Evolutionary conservation across 2,888 invertebrate genomes (phyloP).

Genomic region (Drosophila hamatofila): DNA sequence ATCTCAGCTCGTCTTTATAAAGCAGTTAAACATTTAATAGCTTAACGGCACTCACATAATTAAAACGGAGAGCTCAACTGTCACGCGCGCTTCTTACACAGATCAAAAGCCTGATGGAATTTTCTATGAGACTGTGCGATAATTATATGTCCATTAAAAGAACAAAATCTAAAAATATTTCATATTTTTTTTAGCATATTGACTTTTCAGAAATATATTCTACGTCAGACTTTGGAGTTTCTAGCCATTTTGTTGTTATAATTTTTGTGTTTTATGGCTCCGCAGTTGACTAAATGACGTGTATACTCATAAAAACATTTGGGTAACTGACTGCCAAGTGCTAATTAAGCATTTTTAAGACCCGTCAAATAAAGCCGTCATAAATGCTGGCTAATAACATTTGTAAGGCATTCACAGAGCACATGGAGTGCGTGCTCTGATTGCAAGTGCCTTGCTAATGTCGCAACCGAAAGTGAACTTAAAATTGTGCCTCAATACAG

Average conservation of each 20-base stretch:
- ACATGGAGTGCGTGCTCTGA: constrained; percentile 49
- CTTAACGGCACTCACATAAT: constrained; percentile 7
- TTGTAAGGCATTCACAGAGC: constrained; percentile 29
- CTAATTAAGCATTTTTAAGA: constrained; percentile 73
- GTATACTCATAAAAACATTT: constrained; percentile 30
- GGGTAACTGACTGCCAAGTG: constrained; percentile 50
- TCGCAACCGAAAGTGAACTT: constrained; percentile 12
- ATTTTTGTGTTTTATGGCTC: neutral
- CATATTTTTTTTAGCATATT: neutral
- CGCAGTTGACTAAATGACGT: neutral
- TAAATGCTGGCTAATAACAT: constrained; percentile 45
- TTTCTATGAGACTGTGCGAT: neutral
- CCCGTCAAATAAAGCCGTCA: constrained; percentile 57
- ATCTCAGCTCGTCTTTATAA: constrained; percentile 8
- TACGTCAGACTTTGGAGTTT: neutral
- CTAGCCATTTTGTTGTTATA: neutral
- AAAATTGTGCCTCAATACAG: constrained; percentile 8
- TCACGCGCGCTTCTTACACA: neutral
- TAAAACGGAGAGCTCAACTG: constrained; percentile 12
- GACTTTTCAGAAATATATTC: neutral
- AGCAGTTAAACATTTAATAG: constrained; percentile 29
- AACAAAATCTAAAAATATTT: neutral
- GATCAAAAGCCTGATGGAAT: neutral
- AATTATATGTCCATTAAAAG: neutral
- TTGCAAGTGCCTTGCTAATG: constrained; percentile 33